Evolutionary conservation across 2,888 invertebrate genomes (phyloP), one percentile per base, ranked within the genome.

Genomic region (Andrena hattorfiana): DNA sequence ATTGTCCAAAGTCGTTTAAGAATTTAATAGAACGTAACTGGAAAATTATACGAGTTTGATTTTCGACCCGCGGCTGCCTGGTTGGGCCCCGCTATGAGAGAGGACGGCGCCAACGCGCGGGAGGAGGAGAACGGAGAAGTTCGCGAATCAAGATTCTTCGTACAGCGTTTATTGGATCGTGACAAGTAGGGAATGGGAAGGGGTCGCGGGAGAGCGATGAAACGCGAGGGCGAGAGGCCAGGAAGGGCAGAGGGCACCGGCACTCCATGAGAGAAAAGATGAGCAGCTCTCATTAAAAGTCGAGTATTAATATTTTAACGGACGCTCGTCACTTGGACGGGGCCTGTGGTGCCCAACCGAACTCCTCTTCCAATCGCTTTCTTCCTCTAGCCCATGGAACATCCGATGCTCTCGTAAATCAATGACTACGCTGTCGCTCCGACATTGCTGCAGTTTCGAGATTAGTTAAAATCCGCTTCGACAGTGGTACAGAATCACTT

Each of bases 301-400:
- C 89, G 86, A 89, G 91, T 90, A 91, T 91, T 90, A 90, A 91
- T 91, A 90, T 90, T 90, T 91, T 91, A 89, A 89, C 89, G 82
- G 89, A 86, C 84, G 85, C 85, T 86, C 85, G 83, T 86, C 89
- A 83, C 83, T 87, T 84, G 84, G 79, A 86, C 83, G 83, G 13
- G 54, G 48, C 74, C 83, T 77, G 83, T 71, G 87, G 90, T 89
- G 84, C 87, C 89, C 90, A 90, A 87, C 88, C 82, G 51, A 28
- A 69, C 35, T 69, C 62, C 66, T 64, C 71, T 66, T 81, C 28
- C 72, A 64, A 48, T 62, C 28, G n/a, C n/a, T 7, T 30, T 42
- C n/a, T 26, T 35, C 56, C 49, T 49, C 48, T 13, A 13, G 23
- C 26, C 23, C 23, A 1, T 13, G 56, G 26, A 56, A 56, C 56